A percentile compares a stretch with the other conserved stretches of the same genome.
phyloP scores from a whole-genome alignment of 2,797 vertebrate species.

The Thunnus albacares region DNA sequence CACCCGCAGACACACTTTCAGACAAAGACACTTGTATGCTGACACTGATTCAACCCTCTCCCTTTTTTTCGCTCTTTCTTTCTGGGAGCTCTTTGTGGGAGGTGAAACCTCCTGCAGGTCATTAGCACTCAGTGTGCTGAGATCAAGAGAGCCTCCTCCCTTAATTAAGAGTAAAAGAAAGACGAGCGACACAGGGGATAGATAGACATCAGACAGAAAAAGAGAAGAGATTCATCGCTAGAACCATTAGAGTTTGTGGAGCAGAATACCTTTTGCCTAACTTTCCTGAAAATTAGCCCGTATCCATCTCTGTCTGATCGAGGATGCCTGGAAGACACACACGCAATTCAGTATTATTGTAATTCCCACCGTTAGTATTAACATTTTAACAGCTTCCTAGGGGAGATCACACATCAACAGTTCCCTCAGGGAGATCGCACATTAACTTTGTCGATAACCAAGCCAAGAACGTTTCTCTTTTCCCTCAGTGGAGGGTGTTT shows the following conservation, averaged over 20 bases:
- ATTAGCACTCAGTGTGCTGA: conserved; percentile 55
- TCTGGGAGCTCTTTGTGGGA: conserved; percentile 54
- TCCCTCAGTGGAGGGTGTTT: conserved; percentile 7
- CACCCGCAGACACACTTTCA: conserved; percentile 63
- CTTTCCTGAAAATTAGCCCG: conserved; percentile 6
- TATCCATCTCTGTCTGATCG: conserved; percentile 33
- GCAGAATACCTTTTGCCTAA: conserved; percentile 9
- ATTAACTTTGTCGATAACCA: conserved; percentile 28
- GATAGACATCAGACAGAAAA: conserved; percentile 30
- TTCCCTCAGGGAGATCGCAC: background rate
- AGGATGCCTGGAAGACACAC: conserved; percentile 28
- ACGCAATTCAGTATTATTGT: conserved; percentile 18
- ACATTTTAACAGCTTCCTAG: conserved; percentile 42
- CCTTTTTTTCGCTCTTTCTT: conserved; percentile 4
- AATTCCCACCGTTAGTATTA: conserved; percentile 36
- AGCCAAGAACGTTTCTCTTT: conserved; percentile 5
- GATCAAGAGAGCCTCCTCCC: conserved; percentile 57
- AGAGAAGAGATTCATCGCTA: background rate
- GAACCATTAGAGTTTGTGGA: conserved; percentile 24
- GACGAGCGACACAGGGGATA: conserved; percentile 18
- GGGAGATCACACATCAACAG: conserved; percentile 20
- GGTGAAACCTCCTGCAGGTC: conserved; percentile 64
- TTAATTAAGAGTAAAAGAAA: conserved; percentile 67
- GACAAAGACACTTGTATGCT: conserved; percentile 68
- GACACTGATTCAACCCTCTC: conserved; percentile 44